A percentile compares a stretch with the other conserved stretches of the same genome.
phyloP scores from a whole-genome alignment of 2,797 vertebrate genomes.

The Acrocephalus scirpaceus region DNA sequence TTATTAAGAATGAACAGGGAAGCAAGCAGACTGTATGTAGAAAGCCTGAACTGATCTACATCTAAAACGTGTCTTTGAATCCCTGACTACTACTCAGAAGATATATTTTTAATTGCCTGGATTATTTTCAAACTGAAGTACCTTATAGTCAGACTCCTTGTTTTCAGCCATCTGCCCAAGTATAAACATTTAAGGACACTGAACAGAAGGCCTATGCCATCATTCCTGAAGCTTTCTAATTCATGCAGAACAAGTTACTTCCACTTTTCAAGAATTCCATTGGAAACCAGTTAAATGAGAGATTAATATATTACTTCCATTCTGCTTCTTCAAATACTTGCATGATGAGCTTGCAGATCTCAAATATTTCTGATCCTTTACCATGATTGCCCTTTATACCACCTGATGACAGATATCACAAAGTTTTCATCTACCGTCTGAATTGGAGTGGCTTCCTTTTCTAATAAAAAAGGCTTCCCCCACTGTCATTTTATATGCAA shows the following conservation, averaged over 20 bases:
- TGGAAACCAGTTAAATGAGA: not conserved
- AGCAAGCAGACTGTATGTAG: not conserved
- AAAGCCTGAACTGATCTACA: not conserved
- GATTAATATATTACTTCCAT: not conserved
- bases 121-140: not conserved
- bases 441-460: not conserved
- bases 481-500: not conserved
- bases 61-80: not conserved
- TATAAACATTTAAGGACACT: not conserved
- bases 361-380: not conserved
- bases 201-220: not conserved
- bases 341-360: not conserved
- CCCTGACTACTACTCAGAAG: not conserved
- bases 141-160: rapidly evolving
- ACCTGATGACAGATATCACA: not conserved
- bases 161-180: not conserved
- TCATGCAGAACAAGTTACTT: not conserved
- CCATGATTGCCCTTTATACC: not conserved
- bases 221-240: not conserved
- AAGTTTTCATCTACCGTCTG: not conserved
- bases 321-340: not conserved
- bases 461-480: not conserved
- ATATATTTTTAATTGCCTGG: not conserved
- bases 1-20: not conserved
- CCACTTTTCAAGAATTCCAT: not conserved